phyloP scores from a whole-genome alignment of 2,113 vertebrate species.

The Corythornis cristatus region DNA sequence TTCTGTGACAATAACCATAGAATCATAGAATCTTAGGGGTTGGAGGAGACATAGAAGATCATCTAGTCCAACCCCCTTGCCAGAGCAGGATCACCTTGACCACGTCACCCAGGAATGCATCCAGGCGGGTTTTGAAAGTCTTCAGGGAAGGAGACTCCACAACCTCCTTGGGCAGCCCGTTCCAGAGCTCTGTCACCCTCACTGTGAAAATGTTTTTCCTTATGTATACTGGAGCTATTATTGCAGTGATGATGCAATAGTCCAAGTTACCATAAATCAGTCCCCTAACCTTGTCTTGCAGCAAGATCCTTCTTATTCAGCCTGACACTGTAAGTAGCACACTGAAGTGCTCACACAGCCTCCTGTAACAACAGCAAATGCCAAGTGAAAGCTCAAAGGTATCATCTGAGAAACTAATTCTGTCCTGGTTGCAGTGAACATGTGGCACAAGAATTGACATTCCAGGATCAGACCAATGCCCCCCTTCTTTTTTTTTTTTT shows the following conservation, averaged over 20 bases:
- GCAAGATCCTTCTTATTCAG: not conserved
- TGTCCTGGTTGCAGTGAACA: not conserved
- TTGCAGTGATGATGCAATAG: not conserved
- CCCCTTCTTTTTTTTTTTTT: not conserved
- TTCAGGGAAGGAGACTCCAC: too few relatives aligned
- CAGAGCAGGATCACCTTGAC: too few relatives aligned
- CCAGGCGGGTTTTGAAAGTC: too few relatives aligned
- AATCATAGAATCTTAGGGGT: too few relatives aligned
- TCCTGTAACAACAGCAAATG: not conserved
- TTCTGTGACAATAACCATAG: not conserved
- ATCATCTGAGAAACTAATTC: not conserved
- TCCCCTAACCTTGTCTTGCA: not conserved
- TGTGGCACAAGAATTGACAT: not conserved
- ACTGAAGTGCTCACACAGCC: accelerated
- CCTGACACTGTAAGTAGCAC: not conserved
- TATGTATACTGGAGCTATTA: not conserved
- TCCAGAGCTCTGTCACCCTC: too few relatives aligned
- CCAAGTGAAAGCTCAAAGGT: not conserved
- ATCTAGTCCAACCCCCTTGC: too few relatives aligned
- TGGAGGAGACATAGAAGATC: too few relatives aligned
- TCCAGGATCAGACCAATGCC: not conserved
- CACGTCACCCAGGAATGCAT: too few relatives aligned
- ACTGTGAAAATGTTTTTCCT: too few relatives aligned
- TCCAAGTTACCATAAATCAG: not conserved
- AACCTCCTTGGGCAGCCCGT: too few relatives aligned